Evolutionary conservation across 2,888 invertebrate species (phyloP), one percentile per base, ranked within the genome.

Genomic region (Volucella bombylans): DNA sequence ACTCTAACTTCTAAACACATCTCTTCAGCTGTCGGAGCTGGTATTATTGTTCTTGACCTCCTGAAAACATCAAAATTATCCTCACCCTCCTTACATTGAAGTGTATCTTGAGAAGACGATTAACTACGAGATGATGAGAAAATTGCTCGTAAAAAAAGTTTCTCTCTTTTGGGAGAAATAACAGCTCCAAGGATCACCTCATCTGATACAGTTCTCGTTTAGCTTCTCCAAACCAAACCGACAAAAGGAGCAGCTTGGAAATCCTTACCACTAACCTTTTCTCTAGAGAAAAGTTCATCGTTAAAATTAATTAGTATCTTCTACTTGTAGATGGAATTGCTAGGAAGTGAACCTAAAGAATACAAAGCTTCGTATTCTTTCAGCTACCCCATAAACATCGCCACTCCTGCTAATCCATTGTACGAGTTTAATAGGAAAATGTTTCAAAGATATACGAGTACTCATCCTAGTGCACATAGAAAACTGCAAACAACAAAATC

Each of bases 291-390:
- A 82, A 82, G 79, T 78, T 79, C 68, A 73, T 82, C 68, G 78
- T 79, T 79, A 73, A 78, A 68, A 82, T 82, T 82, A 82, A 82
- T 82, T 82, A 82, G 78, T 79, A 68, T 69, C 79, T 57, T 59
- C 31, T 6, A 31, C 31, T 31, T 31, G 31, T 31, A 62, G 57
- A 47, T 55, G 54, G 52, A 67, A 65, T 50, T 50, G 45, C 8
- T 41, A 31, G 15, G 18, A 55, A 52, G 47, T 57, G 39, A 62
- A 55, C 39, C 39, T 41, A 55, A 54, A 54, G 59, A 59, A 14
- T 31, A 31, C 11, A 59, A 45, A 45, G 10, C 72, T 43, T 38
- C 39, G 31, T 39, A 57, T 67, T 31, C 39, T 31, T n/a, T 38
- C 38, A 12, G 4, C 23, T 43, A n/a, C 18, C 41, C 1, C 43